Evolutionary conservation across 2,888 invertebrate species (phyloP), one percentile per base, ranked within the genome.

Genomic region (Diogma glabrata): DNA sequence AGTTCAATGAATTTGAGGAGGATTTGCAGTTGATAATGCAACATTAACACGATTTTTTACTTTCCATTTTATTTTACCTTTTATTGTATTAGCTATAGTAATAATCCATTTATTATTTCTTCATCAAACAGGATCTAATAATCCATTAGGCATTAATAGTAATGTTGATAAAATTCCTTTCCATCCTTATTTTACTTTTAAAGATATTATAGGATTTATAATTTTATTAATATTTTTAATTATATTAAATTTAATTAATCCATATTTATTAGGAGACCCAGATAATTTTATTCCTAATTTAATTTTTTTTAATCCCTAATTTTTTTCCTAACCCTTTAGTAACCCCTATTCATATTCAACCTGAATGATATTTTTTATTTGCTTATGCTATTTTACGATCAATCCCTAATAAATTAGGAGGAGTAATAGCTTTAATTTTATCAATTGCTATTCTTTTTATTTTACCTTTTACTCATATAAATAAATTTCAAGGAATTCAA

Each of bases 281-380:
- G 84, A 84, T 72, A 87, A 85, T 71, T 87, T 84, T 71, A 79
- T 76, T 17, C 77, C 78, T 0, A 64, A n/a, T n/a, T n/a, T n/a
- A n/a, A n/a, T n/a, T n/a, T n/a, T n/a, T n/a, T n/a, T n/a, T n/a
- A n/a, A n/a, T n/a, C n/a, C n/a, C n/a, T n/a, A n/a, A n/a, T n/a
- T n/a, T n/a, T n/a, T n/a, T n/a, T n/a, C n/a, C 63, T 3, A 63
- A 64, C 17, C 63, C 62, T 0, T 49, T 64, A 56, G 62, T 79
- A 14, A 85, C 84, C 0, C 84, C 86, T 0, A 65, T 76, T 7
- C 86, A 86, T 63, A 87, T 87, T 73, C 82, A 87, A 76, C 86
- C 85, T 45, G 87, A 88, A 77, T 87, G 85, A 79, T 87, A 87
- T 66, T 88, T 87, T 61, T 66, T 87, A 73, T 87, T 86, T 74